These are phyloP conservation scores for Epinotia brunnichana DNA, from an alignment of 2,888 invertebrate species.

Conservation along the genomic window DNA sequence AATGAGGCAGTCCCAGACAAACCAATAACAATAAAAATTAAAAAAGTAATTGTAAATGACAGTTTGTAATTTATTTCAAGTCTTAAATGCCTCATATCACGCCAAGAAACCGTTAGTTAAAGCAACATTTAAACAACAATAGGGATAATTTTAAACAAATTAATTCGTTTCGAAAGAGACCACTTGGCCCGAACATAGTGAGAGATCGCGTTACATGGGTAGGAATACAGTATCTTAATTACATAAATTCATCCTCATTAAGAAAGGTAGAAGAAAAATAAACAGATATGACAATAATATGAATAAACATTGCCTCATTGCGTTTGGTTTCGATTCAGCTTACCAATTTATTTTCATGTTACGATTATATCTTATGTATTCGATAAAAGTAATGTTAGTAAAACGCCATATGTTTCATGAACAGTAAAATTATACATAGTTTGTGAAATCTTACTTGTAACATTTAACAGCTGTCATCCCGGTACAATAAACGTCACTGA, in stretches of 20 bases:
- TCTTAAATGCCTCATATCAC: constrained; percentile 37
- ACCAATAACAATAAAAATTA: constrained; percentile 27
- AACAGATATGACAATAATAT: constrained; percentile 9
- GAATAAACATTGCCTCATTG: too few relatives aligned
- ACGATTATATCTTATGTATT: too few relatives aligned
- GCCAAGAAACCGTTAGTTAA: constrained; percentile 14
- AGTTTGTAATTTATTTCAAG: constrained; percentile 27
- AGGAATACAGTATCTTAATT: constrained; percentile 43
- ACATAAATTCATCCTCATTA: constrained; percentile 44
- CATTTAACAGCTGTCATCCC: too few relatives aligned
- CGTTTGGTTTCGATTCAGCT: too few relatives aligned
- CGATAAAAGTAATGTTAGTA: too few relatives aligned
- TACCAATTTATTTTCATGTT: too few relatives aligned
- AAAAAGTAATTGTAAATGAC: constrained; percentile 25
- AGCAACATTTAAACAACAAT: constrained; percentile 36
- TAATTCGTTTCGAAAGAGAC: constrained; percentile 32
- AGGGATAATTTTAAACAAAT: constrained; percentile 42
- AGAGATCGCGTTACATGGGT: constrained; percentile 41
- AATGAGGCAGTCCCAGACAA: constrained; percentile 1
- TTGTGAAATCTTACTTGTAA: too few relatives aligned
- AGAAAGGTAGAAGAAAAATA: constrained; percentile 8
- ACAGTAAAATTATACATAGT: too few relatives aligned
- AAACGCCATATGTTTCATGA: too few relatives aligned
- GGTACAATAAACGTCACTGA: too few relatives aligned
- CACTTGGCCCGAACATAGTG: constrained; percentile 19